Evolutionary conservation across 2,888 invertebrate genomes (phyloP).

Genomic region (Acheta domesticus): DNA sequence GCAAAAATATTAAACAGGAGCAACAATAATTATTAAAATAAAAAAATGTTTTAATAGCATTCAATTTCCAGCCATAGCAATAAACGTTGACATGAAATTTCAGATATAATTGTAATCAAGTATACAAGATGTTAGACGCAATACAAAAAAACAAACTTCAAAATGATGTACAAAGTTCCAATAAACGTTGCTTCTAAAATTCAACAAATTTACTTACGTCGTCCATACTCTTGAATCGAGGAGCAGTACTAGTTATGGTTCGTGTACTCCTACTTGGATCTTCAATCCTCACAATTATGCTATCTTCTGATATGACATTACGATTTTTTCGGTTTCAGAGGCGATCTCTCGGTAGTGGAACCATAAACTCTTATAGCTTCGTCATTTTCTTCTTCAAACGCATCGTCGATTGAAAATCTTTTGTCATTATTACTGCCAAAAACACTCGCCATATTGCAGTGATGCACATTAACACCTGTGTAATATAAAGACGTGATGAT

Average conservation of each 20-base stretch:
- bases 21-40: no score
- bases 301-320: conserved; percentile 51
- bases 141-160: no score
- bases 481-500: no score
- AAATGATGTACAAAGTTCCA: no score
- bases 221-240: conserved; percentile 41
- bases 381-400: conserved; percentile 80
- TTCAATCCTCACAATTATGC: conserved; percentile 53
- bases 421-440: conserved; percentile 33
- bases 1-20: no score
- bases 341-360: conserved; percentile 68
- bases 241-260: conserved; percentile 35
- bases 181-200: no score
- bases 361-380: conserved; percentile 80
- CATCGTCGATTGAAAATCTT: conserved; percentile 75
- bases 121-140: no score
- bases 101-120: no score
- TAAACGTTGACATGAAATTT: no score
- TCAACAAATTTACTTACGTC: conserved; percentile 42
- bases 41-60: no score
- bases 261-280: conserved; percentile 40
- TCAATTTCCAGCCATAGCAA: no score
- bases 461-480: no score
- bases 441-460: conserved; percentile 34
- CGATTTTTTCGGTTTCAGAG: conserved; percentile 58